Evolutionary conservation across 2,797 vertebrate genomes (phyloP).

Genomic region (Gobio occitaniae): DNA sequence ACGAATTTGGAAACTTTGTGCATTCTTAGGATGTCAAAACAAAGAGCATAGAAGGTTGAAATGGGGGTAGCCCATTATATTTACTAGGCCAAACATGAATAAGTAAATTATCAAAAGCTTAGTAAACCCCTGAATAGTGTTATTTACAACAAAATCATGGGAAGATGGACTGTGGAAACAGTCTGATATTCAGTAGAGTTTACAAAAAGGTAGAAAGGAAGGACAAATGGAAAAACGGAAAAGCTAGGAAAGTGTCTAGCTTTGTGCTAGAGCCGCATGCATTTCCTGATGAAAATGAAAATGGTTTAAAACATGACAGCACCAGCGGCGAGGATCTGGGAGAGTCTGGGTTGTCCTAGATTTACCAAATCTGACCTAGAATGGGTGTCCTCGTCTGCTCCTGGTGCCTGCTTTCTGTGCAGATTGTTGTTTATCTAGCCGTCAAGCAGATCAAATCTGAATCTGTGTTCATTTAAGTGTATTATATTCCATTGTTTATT

Average conservation of each 20-base stretch:
- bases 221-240: background rate
- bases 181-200: background rate
- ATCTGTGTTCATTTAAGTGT: conserved; percentile 82
- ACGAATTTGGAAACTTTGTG: background rate
- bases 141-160: background rate
- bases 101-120: background rate
- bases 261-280: conserved; percentile 27
- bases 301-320: conserved; percentile 80
- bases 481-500: conserved; percentile 79
- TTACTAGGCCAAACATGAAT: background rate
- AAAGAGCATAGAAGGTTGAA: background rate
- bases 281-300: conserved; percentile 70
- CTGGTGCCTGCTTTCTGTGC: conserved; percentile 24
- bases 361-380: conserved; percentile 61
- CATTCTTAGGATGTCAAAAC: background rate
- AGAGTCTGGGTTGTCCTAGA: conserved; percentile 62
- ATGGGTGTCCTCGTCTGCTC: conserved; percentile 50
- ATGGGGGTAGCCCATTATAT: background rate
- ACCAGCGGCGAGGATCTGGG: conserved; percentile 77
- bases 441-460: conserved; percentile 78
- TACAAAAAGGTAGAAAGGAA: background rate
- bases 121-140: background rate
- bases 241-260: conserved; percentile 6
- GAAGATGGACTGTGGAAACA: background rate
- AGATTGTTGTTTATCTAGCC: conserved; percentile 68